These are phyloP conservation scores for Caenorhabditis sp. DNA, from an alignment of 2,888 invertebrate genomes.

Conservation along the genomic window DNA sequence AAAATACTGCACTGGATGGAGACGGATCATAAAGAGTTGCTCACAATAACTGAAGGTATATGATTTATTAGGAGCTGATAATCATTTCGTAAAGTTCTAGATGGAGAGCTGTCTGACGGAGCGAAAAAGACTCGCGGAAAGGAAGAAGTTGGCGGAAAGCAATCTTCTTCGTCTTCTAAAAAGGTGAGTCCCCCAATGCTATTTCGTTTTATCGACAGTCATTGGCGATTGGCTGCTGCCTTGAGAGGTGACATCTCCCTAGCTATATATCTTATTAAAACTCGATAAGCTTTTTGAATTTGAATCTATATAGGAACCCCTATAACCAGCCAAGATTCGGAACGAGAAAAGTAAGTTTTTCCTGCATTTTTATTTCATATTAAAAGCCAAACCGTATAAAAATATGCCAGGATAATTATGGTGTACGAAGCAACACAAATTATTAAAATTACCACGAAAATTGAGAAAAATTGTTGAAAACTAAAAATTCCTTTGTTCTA, in stretches of 20 bases:
- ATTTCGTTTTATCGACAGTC: not conserved
- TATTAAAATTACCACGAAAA: not conserved
- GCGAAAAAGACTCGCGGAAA: conserved; percentile 29
- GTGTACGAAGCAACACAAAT: conserved; percentile 1
- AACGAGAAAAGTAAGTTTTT: conserved; percentile 54
- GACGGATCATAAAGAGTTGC: conserved; percentile 71
- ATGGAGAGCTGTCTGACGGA: conserved; percentile 75
- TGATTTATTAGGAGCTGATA: not conserved
- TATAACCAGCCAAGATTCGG: conserved; percentile 50
- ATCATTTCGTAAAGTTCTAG: too few species aligned
- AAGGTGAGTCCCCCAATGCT: conserved; percentile 32
- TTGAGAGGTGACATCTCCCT: conserved; percentile 23
- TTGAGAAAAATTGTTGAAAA: conserved; percentile 17
- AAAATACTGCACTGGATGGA: conserved; percentile 74
- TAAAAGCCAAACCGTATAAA: conserved; percentile 13
- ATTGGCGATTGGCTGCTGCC: conserved; percentile 14
- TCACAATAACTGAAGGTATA: conserved; percentile 69
- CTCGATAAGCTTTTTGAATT: conserved; percentile 34
- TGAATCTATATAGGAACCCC: conserved; percentile 48
- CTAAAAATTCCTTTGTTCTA: conserved; percentile 13
- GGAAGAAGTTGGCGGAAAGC: conserved; percentile 14
- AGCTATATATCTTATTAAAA: conserved; percentile 5
- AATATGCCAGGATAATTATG: not conserved
- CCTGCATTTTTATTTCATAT: conserved; percentile 46
- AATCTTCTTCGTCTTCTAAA: conserved; percentile 16